phyloP scores from a whole-genome alignment of 1,140 invertebrate genomes.

The Drosophila kikkawai region DNA sequence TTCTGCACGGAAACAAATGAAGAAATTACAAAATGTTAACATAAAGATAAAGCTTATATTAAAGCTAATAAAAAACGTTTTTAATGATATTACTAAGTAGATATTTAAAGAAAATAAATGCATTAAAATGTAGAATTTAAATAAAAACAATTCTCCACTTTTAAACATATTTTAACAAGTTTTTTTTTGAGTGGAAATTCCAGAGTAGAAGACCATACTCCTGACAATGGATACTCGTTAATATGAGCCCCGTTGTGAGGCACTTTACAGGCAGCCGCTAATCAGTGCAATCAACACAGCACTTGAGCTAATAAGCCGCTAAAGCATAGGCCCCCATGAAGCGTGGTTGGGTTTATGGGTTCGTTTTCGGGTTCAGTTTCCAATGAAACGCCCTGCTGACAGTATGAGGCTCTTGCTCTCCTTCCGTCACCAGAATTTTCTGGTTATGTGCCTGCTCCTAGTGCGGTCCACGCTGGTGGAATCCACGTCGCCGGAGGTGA shows the following conservation, averaged over 20 bases:
- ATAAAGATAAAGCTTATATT: background rate
- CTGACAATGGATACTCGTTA: slow-evolving; percentile 30
- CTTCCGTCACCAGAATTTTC: background rate
- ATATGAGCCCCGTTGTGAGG: slow-evolving; percentile 27
- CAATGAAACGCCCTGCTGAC: slow-evolving; percentile 31
- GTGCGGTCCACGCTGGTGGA: slow-evolving; percentile 7
- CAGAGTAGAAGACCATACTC: background rate
- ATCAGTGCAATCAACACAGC: slow-evolving; percentile 58
- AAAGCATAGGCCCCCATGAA: slow-evolving; percentile 18
- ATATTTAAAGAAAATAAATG: too few relatives aligned
- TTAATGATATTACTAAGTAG: background rate
- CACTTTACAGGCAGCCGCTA: slow-evolving; percentile 55
- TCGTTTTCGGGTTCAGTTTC: slow-evolving; percentile 33
- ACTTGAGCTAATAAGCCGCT: slow-evolving; percentile 53
- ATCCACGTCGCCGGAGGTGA: slow-evolving; percentile 9
- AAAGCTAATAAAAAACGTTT: background rate
- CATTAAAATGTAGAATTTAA: background rate
- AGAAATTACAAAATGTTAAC: background rate
- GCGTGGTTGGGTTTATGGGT: background rate
- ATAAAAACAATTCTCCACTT: rapidly evolving
- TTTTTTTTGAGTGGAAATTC: background rate
- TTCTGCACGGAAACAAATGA: background rate
- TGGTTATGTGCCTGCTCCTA: slow-evolving; percentile 8
- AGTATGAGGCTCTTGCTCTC: slow-evolving; percentile 38
- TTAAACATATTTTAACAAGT: background rate